These are phyloP conservation scores for Nowickia ferox DNA, from an alignment of 2,888 invertebrate genomes.

Conservation along the genomic window DNA sequence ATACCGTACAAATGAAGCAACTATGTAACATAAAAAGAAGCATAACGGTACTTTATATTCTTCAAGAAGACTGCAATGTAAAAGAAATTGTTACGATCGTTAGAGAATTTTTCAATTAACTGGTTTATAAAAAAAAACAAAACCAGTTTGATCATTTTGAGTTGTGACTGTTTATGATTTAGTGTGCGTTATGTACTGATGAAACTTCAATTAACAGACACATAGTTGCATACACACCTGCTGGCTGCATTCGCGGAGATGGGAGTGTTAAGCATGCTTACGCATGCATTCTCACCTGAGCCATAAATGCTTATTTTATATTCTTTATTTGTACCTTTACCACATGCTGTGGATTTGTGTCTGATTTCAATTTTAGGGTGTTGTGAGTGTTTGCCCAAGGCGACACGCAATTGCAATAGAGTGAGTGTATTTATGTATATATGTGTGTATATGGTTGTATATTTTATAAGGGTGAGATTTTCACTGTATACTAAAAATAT, in stretches of 20 bases:
- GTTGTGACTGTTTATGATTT: too few species aligned
- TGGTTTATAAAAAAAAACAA: too few species aligned
- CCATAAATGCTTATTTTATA: conserved; percentile 10
- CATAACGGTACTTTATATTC: too few species aligned
- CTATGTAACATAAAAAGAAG: too few species aligned
- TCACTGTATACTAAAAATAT: background rate
- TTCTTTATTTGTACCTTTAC: conserved; percentile 26
- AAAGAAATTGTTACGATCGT: too few species aligned
- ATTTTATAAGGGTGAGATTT: conserved; percentile 8
- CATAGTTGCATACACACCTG: background rate
- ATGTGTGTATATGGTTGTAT: too few species aligned
- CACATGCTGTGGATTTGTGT: conserved; percentile 20
- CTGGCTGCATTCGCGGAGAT: conserved; percentile 11
- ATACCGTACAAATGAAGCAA: too few species aligned
- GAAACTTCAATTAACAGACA: background rate
- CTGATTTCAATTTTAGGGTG: conserved; percentile 34
- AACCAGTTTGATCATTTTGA: too few species aligned
- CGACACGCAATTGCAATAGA: conserved; percentile 20
- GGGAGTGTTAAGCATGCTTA: conserved; percentile 26
- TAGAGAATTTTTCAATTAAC: too few species aligned
- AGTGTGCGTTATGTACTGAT: too few species aligned
- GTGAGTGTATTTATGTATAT: background rate
- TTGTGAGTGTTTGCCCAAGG: conserved; percentile 21
- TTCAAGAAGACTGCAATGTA: too few species aligned
- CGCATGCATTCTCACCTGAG: background rate